These are phyloP conservation scores for Vidua chalybeata DNA, from an alignment of 2,113 vertebrate genomes.

Conservation along the genomic window DNA sequence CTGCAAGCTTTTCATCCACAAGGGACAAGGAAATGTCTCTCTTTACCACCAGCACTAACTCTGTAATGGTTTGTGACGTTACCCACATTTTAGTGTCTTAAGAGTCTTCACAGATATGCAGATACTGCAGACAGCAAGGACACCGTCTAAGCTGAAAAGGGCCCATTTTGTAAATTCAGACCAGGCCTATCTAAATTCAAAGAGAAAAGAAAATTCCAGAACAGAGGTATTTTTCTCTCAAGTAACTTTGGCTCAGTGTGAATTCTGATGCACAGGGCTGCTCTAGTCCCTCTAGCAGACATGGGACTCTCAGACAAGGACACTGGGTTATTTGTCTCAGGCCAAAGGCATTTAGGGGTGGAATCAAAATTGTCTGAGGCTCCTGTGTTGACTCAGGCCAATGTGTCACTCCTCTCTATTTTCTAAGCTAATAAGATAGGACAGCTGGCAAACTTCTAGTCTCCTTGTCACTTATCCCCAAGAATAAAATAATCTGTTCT, in stretches of 20 bases:
- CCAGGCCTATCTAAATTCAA: not conserved
- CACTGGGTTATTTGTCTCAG: not conserved
- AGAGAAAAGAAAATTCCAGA: not conserved
- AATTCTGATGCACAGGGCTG: not conserved
- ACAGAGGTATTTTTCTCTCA: not conserved
- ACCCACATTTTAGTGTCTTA: not conserved
- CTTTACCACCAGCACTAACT: not conserved
- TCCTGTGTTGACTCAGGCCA: not conserved
- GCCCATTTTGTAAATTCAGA: not conserved
- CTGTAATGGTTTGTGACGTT: not conserved
- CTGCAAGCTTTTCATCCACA: not conserved
- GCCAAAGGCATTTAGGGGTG: not conserved
- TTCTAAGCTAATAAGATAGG: conserved; percentile 12
- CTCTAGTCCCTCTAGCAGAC: not conserved
- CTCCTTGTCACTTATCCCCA: not conserved
- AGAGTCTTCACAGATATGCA: not conserved
- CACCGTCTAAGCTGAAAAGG: not conserved
- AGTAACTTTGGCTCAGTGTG: not conserved
- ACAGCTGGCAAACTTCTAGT: conserved; percentile 44
- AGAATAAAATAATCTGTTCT: conserved; percentile 30
- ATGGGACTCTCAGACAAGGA: not conserved
- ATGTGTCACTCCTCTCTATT: not conserved
- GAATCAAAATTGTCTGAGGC: not conserved
- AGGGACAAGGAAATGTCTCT: not conserved
- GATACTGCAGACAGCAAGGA: not conserved